Percentiles rank a stretch among this genome's conserved stretches.
phyloP scores from a whole-genome alignment of 2,888 invertebrate genomes.

The Panorpa germanica region DNA sequence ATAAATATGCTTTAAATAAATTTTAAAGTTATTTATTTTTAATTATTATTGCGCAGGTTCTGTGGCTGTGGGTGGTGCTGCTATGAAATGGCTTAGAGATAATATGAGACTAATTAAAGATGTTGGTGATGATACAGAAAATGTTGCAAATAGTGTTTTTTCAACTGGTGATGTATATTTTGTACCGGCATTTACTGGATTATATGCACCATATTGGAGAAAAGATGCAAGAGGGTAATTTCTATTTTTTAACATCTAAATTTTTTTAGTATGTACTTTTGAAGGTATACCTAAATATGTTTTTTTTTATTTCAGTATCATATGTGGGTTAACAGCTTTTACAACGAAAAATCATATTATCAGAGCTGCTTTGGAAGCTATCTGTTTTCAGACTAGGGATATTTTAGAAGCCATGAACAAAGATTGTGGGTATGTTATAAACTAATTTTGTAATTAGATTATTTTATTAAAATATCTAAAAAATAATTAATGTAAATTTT shows the following conservation, averaged over 20 bases:
- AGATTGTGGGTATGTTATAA: slow-evolving; percentile 48
- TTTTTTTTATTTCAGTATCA: slow-evolving; percentile 37
- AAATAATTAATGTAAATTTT: neutral
- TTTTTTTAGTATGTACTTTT: neutral
- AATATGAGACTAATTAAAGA: slow-evolving; percentile 72
- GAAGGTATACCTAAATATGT: slow-evolving; percentile 4
- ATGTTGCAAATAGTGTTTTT: slow-evolving; percentile 43
- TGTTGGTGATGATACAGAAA: slow-evolving; percentile 46
- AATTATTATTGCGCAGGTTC: slow-evolving; percentile 33
- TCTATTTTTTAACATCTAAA: slow-evolving; percentile 12
- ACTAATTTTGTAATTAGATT: neutral
- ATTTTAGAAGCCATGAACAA: slow-evolving; percentile 86
- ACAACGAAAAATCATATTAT: slow-evolving; percentile 87
- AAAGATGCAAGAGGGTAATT: slow-evolving; percentile 79
- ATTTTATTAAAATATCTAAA: too few relatives aligned
- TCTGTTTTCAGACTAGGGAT: slow-evolving; percentile 91
- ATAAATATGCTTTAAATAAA: slow-evolving; percentile 6
- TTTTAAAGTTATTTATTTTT: slow-evolving; percentile 5
- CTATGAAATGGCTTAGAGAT: slow-evolving; percentile 82
- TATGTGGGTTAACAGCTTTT: slow-evolving; percentile 86
- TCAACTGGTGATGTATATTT: slow-evolving; percentile 92
- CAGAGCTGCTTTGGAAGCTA: slow-evolving; percentile 83
- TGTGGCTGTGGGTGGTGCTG: slow-evolving; percentile 82
- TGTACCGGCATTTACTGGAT: slow-evolving; percentile 91
- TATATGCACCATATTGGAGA: slow-evolving; percentile 97